A percentile compares a stretch with the other conserved stretches of the same genome.
These are phyloP conservation scores for Glaucidium brasilianum DNA, from an alignment of 2,113 vertebrate genomes.

Conservation along the genomic window DNA sequence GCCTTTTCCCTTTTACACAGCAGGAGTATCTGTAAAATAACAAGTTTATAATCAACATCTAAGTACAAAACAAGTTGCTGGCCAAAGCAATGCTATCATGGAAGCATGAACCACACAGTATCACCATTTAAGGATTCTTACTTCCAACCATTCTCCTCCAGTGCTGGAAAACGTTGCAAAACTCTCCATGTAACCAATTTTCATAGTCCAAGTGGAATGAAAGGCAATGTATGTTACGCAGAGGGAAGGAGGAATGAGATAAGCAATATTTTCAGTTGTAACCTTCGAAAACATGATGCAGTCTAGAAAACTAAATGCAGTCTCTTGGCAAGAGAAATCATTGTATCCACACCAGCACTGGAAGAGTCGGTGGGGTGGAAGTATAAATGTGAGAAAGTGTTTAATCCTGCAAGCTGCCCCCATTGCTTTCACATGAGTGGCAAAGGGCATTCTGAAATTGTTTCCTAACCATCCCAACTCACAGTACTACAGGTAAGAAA, in stretches of 20 bases:
- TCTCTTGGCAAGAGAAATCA: neutral
- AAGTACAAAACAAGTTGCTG: neutral
- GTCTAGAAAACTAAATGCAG: neutral
- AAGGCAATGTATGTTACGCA: neutral
- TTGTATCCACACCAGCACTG: neutral
- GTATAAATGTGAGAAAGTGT: neutral
- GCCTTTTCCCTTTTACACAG: neutral
- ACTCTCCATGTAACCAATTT: neutral
- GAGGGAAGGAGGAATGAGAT: neutral
- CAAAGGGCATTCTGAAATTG: neutral
- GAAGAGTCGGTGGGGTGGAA: neutral
- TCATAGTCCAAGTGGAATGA: neutral
- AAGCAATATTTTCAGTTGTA: neutral
- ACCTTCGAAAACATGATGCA: neutral
- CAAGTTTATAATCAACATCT: neutral
- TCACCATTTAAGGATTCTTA: neutral
- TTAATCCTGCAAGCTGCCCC: neutral
- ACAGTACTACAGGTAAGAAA: neutral
- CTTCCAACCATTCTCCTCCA: neutral
- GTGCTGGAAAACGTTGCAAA: neutral
- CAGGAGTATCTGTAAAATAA: neutral
- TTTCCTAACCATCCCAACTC: neutral
- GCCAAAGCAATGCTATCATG: neutral
- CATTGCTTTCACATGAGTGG: neutral
- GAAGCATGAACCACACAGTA: neutral